Percentiles rank a stretch among this genome's conserved stretches.
These are phyloP conservation scores for Knipowitschia caucasica DNA, from an alignment of 2,797 vertebrate genomes.

Conservation along the genomic window DNA sequence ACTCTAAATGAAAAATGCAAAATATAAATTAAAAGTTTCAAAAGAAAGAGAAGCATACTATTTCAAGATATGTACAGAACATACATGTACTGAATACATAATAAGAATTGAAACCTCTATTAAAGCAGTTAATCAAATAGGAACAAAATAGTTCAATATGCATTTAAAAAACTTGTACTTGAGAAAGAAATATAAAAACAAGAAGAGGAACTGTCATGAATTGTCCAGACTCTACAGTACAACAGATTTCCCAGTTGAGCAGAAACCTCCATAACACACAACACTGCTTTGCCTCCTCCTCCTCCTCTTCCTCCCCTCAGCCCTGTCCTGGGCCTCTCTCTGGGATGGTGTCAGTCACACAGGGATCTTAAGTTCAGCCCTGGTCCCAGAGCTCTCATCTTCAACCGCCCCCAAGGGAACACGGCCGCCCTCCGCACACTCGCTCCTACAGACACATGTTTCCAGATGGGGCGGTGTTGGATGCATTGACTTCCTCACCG, in stretches of 20 bases:
- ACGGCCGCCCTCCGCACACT: conserved; percentile 22
- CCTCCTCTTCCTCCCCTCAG: background rate
- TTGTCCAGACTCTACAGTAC: background rate
- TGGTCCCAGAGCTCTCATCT: conserved; percentile 38
- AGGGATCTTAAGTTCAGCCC: conserved; percentile 42
- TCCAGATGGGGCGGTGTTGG: conserved; percentile 6
- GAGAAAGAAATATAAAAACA: background rate
- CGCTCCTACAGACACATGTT: conserved; percentile 8
- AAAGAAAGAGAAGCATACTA: no score
- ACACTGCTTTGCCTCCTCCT: background rate
- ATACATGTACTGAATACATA: no score
- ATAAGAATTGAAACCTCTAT: no score
- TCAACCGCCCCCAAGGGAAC: conserved; percentile 45
- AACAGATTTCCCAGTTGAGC: background rate
- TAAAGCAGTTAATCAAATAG: background rate
- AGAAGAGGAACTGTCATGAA: no score
- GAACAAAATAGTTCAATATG: background rate
- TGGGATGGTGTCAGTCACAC: conserved; percentile 13
- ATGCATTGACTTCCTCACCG: conserved; percentile 1
- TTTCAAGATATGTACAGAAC: no score
- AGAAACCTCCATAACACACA: background rate
- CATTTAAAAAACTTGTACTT: background rate
- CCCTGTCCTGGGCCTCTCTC: background rate
- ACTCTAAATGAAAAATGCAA: no score
- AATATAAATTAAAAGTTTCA: no score